A percentile compares a stretch with the other conserved stretches of the same genome.
These are phyloP conservation scores for Plagodis dolabraria DNA, from an alignment of 2,888 invertebrate species.

Conservation along the genomic window DNA sequence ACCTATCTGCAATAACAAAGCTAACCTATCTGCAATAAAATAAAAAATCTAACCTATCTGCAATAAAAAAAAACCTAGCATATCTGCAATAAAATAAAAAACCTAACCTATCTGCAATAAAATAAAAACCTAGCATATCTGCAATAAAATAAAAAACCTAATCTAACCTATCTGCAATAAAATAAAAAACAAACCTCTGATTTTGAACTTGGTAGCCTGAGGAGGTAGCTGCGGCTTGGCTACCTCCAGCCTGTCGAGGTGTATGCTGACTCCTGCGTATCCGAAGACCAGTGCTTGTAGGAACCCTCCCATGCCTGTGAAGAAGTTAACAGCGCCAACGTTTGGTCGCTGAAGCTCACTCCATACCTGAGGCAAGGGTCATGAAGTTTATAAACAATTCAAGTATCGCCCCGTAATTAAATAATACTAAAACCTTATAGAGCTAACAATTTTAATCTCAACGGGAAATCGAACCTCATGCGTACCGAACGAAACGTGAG, in stretches of 20 bases:
- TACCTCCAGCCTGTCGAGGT: slow-evolving; percentile 74
- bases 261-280: slow-evolving; percentile 82
- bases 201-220: slow-evolving; percentile 62
- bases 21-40: no score
- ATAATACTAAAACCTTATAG: no score
- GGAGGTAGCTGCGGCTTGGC: slow-evolving; percentile 70
- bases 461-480: no score
- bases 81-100: no score
- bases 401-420: no score
- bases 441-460: no score
- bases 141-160: not conserved
- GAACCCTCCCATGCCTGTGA: slow-evolving; percentile 86
- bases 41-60: slow-evolving; percentile 60
- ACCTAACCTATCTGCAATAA: not conserved
- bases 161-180: no score
- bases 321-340: slow-evolving; percentile 84
- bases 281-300: slow-evolving; percentile 84
- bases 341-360: slow-evolving; percentile 80
- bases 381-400: no score
- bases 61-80: no score
- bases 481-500: no score
- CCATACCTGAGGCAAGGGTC: slow-evolving; percentile 73
- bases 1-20: no score
- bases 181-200: slow-evolving; percentile 61
- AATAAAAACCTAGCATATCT: no score